phyloP scores from a whole-genome alignment of 2,888 invertebrate species.

The Lepidocyrtinus sp. region DNA sequence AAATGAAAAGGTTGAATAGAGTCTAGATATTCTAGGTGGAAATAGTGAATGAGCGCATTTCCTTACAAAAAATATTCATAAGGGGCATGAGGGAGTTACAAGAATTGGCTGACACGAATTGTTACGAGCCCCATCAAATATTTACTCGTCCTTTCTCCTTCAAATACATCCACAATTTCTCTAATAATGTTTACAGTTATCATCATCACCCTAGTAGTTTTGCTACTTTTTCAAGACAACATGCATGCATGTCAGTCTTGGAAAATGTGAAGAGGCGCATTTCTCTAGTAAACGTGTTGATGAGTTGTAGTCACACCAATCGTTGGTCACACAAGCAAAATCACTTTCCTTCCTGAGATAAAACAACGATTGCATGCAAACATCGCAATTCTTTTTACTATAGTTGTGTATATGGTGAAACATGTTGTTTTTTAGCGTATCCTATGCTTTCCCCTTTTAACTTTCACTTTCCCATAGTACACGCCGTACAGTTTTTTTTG shows the following conservation, averaged over 20 bases:
- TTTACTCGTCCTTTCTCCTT: constrained; percentile 45
- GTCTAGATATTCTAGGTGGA: too few relatives aligned
- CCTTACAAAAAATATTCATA: too few relatives aligned
- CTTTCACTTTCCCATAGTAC: constrained; percentile 7
- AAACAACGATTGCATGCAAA: constrained; percentile 3
- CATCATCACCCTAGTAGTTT: not conserved
- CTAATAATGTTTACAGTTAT: constrained; percentile 13
- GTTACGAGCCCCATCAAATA: constrained; percentile 59
- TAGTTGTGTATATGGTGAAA: not conserved
- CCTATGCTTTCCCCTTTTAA: not conserved
- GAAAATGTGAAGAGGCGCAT: not conserved
- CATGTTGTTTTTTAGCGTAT: not conserved
- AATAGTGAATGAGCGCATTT: too few relatives aligned
- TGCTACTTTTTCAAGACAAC: not conserved
- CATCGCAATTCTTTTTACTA: not conserved
- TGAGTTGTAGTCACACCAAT: constrained; percentile 11
- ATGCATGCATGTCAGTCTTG: constrained; percentile 5
- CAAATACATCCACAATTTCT: constrained; percentile 3
- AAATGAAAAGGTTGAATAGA: too few relatives aligned
- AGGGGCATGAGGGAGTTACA: constrained; percentile 3
- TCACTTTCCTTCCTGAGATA: not conserved
- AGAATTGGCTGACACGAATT: constrained; percentile 58
- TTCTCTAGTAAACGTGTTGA: not conserved
- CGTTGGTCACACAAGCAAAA: constrained; percentile 13
- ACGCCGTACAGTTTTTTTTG: too few relatives aligned